Conservation (phyloP, 2,888 invertebrate genomes). For the Ecliptopera silaceata region DNA sequence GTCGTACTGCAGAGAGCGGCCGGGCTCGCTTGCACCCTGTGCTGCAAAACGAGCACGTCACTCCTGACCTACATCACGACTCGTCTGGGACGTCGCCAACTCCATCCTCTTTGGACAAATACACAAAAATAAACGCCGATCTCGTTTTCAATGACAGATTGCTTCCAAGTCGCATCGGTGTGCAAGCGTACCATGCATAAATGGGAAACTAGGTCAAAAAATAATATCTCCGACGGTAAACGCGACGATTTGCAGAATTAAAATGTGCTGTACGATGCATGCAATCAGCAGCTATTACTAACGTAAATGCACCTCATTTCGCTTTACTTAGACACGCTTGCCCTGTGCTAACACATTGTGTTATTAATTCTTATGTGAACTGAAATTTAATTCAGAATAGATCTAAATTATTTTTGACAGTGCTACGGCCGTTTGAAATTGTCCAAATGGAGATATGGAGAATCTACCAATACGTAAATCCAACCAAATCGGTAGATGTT, state of each 20-base stretch:
- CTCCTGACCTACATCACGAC: slow-evolving; percentile 75
- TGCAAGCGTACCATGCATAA: slow-evolving; percentile 13
- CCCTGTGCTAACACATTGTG: not conserved
- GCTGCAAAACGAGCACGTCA: slow-evolving; percentile 60
- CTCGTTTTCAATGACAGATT: slow-evolving; percentile 33
- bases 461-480: not conserved
- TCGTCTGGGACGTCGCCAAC: slow-evolving; percentile 72
- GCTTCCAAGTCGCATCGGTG: slow-evolving; percentile 10
- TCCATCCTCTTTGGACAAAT: slow-evolving; percentile 47
- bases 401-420: not conserved
- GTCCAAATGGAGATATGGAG: not conserved
- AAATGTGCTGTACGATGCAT: slow-evolving; percentile 21
- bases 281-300: slow-evolving; percentile 25
- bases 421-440: not conserved
- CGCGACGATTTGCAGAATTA: slow-evolving; percentile 15
- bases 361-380: not conserved
- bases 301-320: slow-evolving; percentile 26
- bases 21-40: slow-evolving; percentile 44
- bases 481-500: slow-evolving; percentile 4
- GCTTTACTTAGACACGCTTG: slow-evolving; percentile 10
- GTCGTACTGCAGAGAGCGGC: slow-evolving; percentile 24
- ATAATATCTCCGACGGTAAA: slow-evolving; percentile 19
- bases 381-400: not conserved
- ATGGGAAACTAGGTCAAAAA: slow-evolving; percentile 29
- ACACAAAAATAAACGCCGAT: slow-evolving; percentile 38